A percentile compares a stretch with the other conserved stretches of the same genome.
Evolutionary conservation across 2,113 vertebrate genomes (phyloP).

Genomic region (Lipotes vexillifer): DNA sequence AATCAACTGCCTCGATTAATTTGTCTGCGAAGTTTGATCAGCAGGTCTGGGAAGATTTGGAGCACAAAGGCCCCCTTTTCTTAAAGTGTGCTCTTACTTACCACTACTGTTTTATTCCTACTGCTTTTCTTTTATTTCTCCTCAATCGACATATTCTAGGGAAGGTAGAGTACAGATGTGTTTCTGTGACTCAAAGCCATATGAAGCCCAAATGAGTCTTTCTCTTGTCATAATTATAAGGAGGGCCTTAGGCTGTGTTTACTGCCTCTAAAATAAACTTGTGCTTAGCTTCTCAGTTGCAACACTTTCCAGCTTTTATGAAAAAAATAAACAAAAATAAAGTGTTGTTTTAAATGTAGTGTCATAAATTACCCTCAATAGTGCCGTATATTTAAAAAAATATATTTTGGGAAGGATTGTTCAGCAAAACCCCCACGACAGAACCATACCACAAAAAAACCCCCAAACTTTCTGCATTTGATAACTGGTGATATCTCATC

Average conservation of each 20-base stretch:
- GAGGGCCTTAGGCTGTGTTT: constrained; percentile 71
- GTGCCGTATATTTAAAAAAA: not conserved
- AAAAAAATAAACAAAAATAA: constrained; percentile 73
- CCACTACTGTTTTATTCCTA: not conserved
- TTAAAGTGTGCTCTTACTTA: not conserved
- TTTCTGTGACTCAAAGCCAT: constrained; percentile 68
- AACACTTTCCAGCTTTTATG: constrained; percentile 72
- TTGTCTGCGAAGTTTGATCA: not conserved
- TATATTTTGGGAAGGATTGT: not conserved
- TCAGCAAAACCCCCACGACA: not conserved
- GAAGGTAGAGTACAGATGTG: constrained; percentile 71
- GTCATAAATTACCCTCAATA: constrained; percentile 61
- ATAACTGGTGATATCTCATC: not conserved
- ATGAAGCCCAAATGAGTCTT: constrained; percentile 63
- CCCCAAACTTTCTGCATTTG: not conserved
- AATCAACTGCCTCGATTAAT: not conserved
- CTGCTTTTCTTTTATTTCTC: constrained; percentile 18
- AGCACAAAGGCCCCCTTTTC: not conserved
- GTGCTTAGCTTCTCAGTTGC: constrained; percentile 70
- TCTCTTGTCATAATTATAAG: constrained; percentile 68
- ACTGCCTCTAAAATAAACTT: constrained; percentile 67
- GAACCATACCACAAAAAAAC: not conserved
- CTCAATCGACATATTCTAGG: constrained; percentile 34
- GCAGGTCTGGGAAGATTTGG: not conserved
- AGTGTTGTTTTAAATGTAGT: constrained; percentile 65